phyloP scores from a whole-genome alignment of 1,140 invertebrate genomes.

The Meteorus sp. region DNA sequence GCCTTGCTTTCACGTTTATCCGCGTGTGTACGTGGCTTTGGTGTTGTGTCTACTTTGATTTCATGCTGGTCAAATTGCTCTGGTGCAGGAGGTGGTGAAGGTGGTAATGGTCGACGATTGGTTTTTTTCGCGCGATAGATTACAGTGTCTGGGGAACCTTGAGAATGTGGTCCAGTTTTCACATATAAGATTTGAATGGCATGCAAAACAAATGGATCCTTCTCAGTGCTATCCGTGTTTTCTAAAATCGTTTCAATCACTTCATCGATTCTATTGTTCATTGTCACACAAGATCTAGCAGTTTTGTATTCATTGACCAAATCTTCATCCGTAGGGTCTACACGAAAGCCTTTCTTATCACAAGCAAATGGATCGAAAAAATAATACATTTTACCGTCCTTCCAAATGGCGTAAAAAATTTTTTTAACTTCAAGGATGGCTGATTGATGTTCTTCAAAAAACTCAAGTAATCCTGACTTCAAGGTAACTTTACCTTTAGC shows the following conservation, averaged over 20 bases:
- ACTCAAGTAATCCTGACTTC: conserved; percentile 36
- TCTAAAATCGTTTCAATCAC: conserved; percentile 43
- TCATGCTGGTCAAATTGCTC: conserved; percentile 15
- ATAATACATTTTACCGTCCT: conserved; percentile 45
- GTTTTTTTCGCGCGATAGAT: conserved; percentile 47
- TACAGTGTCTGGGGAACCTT: conserved; percentile 37
- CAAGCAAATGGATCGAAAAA: conserved; percentile 52
- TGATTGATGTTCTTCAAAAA: conserved; percentile 35
- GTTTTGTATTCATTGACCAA: conserved; percentile 30
- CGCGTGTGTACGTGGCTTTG: conserved; percentile 30
- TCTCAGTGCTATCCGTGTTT: conserved; percentile 44
- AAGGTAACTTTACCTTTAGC: conserved; percentile 36
- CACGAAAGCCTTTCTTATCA: conserved; percentile 44
- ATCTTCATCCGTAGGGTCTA: conserved; percentile 28
- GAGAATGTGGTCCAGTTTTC: conserved; percentile 35
- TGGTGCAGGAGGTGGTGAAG: not conserved
- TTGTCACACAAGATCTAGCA: conserved; percentile 42
- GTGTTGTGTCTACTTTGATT: conserved; percentile 28
- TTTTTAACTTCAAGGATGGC: conserved; percentile 50
- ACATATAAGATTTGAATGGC: conserved; percentile 46
- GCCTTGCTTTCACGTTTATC: conserved; percentile 24
- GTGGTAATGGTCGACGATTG: conserved; percentile 37
- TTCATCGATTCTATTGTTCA: conserved; percentile 49
- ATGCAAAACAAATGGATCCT: conserved; percentile 49
- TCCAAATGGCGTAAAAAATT: conserved; percentile 51